A percentile compares a stretch with the other conserved stretches of the same genome.
Evolutionary conservation across 2,888 invertebrate species (phyloP).

Genomic region (Chloroclystis v-ata): DNA sequence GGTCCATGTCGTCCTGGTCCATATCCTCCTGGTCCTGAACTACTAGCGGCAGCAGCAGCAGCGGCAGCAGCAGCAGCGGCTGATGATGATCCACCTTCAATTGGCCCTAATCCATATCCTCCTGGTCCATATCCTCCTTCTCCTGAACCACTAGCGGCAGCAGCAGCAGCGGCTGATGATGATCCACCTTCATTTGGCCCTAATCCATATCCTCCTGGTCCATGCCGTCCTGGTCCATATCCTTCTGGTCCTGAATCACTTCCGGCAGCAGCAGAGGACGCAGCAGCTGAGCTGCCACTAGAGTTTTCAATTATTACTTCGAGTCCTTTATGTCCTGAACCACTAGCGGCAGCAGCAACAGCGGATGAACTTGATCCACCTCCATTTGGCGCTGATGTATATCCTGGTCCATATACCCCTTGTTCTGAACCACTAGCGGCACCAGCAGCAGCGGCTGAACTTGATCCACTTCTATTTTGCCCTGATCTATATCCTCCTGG

Average conservation of each 20-base stretch:
- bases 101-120: too few relatives aligned
- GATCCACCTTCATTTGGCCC: too few relatives aligned
- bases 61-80: too few relatives aligned
- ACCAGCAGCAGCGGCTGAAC: background rate
- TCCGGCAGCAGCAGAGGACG: background rate
- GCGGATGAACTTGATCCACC: background rate
- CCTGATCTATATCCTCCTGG: background rate
- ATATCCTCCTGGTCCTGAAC: too few relatives aligned
- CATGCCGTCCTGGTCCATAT: background rate
- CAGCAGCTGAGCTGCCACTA: background rate
- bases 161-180: background rate
- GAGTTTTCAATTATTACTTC: too few relatives aligned
- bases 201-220: too few relatives aligned
- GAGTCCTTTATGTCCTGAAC: too few relatives aligned
- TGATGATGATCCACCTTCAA: too few relatives aligned
- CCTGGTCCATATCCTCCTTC: background rate
- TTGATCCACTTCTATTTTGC: background rate
- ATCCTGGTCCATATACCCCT: background rate
- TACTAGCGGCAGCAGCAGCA: too few relatives aligned
- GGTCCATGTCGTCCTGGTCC: slow-evolving; percentile 2
- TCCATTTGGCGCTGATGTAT: background rate
- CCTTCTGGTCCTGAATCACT: background rate
- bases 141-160: background rate
- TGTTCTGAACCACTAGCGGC: slow-evolving; percentile 3
- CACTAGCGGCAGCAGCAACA: background rate